These are phyloP conservation scores for Lonchura striata DNA, from an alignment of 2,113 vertebrate genomes.

Conservation along the genomic window DNA sequence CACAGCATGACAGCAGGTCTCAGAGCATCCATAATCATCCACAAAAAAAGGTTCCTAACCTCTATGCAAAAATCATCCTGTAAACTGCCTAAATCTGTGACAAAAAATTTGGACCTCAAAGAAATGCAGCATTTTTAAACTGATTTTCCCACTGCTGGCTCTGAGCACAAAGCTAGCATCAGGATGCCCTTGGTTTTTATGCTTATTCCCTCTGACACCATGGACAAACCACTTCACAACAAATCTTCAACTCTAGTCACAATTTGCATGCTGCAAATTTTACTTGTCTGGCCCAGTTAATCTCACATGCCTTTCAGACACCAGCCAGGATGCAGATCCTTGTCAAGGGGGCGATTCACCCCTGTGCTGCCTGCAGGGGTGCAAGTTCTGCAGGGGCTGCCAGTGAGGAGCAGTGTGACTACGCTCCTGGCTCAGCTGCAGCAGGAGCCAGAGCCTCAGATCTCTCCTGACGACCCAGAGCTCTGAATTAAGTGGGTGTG, in stretches of 20 bases:
- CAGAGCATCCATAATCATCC: background rate
- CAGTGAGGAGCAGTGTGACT: accelerated
- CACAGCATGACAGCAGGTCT: background rate
- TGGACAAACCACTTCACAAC: background rate
- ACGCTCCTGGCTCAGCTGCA: background rate
- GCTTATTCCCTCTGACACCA: background rate
- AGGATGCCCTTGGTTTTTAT: background rate
- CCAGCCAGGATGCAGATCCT: background rate
- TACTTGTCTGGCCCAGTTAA: background rate
- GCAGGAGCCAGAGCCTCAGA: background rate
- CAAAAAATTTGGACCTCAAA: background rate
- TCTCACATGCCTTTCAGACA: background rate
- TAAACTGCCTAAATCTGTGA: background rate
- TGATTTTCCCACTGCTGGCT: background rate
- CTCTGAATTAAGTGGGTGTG: background rate
- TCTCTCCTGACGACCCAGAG: background rate
- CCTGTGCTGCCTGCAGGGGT: background rate
- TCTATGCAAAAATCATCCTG: constrained; percentile 52
- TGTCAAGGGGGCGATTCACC: accelerated
- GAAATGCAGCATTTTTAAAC: background rate
- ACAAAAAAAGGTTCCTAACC: background rate
- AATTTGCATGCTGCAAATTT: background rate
- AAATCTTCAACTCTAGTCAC: background rate
- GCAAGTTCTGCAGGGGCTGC: background rate
- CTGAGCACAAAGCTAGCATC: background rate